Evolutionary conservation across 2,797 vertebrate species (phyloP).

Genomic region (Phataginus tetradactyla): DNA sequence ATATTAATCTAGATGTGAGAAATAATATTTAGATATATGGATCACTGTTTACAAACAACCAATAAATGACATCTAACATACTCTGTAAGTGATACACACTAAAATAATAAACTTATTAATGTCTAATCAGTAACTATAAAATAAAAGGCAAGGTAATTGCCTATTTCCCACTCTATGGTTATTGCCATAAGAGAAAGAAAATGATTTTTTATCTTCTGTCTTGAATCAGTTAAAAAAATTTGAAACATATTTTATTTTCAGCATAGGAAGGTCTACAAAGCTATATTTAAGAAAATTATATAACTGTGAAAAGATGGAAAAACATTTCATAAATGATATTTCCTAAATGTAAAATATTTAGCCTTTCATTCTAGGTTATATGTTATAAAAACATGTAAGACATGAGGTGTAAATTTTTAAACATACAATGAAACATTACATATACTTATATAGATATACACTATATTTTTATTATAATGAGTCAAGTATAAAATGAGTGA

Average conservation of each 20-base stretch:
- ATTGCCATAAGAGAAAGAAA: not conserved
- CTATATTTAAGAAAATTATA: slow-evolving; percentile 30
- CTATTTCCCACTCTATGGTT: not conserved
- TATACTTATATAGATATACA: not conserved
- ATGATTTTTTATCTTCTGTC: not conserved
- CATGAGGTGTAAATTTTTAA: not conserved
- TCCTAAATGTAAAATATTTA: slow-evolving; percentile 32
- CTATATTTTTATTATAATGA: slow-evolving; percentile 26
- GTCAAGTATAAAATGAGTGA: slow-evolving; percentile 10
- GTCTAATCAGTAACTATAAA: not conserved
- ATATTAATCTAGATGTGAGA: not conserved
- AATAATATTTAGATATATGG: not conserved
- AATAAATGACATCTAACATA: not conserved
- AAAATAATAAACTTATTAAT: not conserved
- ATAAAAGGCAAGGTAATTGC: not conserved
- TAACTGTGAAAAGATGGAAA: slow-evolving; percentile 20
- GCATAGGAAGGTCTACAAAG: not conserved
- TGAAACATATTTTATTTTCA: not conserved
- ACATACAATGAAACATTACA: not conserved
- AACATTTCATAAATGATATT: not conserved
- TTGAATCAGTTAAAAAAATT: not conserved
- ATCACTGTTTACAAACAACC: not conserved
- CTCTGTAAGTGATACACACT: not conserved
- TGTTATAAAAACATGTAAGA: not conserved
- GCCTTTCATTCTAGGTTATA: not conserved